Percentiles rank a stretch among this genome's conserved stretches.
These are phyloP conservation scores for Ageneiosus marmoratus DNA, from an alignment of 2,113 vertebrate species.

Conservation along the genomic window DNA sequence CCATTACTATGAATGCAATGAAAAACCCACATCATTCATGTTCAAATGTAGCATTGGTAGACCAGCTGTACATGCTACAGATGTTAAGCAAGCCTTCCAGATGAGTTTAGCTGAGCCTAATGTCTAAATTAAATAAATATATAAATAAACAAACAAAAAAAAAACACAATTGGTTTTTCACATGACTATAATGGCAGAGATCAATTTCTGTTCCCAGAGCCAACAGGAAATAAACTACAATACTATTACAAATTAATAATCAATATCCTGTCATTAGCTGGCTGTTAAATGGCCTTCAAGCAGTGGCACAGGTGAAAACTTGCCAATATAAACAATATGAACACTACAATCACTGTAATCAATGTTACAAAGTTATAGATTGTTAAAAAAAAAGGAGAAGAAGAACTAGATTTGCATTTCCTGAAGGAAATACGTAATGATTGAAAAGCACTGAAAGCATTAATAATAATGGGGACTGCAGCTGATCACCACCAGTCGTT, in stretches of 20 bases:
- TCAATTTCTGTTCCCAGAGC: not conserved
- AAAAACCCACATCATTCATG: conserved; percentile 57
- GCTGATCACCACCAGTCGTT: too few species aligned
- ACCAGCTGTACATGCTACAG: conserved; percentile 61
- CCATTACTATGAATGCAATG: conserved; percentile 63
- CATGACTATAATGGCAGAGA: not conserved
- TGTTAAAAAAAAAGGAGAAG: not conserved
- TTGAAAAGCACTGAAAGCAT: too few species aligned
- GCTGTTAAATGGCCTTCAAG: not conserved
- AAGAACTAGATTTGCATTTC: not conserved
- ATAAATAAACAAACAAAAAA: conserved; percentile 5
- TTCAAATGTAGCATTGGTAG: conserved; percentile 50
- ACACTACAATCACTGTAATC: not conserved
- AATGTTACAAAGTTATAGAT: not conserved
- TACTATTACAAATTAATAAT: conserved; percentile 10
- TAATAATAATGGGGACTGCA: too few species aligned
- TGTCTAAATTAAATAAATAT: conserved; percentile 6
- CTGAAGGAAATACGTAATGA: too few species aligned
- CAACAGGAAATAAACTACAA: not conserved
- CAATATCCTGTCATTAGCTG: not conserved
- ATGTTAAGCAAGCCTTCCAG: conserved; percentile 46
- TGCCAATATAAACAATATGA: not conserved
- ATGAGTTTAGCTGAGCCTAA: conserved; percentile 21
- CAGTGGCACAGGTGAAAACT: not conserved
- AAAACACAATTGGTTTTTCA: not conserved